Evolutionary conservation across 2,888 invertebrate genomes (phyloP).

Genomic region (Xanthorhoe designata): DNA sequence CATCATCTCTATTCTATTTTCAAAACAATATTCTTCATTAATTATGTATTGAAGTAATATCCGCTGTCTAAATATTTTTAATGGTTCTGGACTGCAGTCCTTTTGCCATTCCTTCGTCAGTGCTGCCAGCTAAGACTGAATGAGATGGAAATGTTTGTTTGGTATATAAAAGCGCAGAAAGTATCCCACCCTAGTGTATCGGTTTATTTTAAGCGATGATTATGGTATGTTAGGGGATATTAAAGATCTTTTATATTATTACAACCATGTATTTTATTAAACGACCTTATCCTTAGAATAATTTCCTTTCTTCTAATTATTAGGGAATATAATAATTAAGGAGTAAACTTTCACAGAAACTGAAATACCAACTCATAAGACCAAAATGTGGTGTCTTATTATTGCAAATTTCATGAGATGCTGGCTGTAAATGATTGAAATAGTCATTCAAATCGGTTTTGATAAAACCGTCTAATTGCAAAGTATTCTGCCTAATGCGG

Average conservation of each 20-base stretch:
- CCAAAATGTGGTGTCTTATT: too few species aligned
- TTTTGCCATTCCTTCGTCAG: conserved; percentile 48
- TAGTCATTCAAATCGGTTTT: too few species aligned
- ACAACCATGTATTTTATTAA: conserved; percentile 9
- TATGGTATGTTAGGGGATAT: conserved; percentile 63
- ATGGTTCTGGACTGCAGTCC: background rate
- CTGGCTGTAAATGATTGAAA: too few species aligned
- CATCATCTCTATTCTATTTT: background rate
- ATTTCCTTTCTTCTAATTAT: too few species aligned
- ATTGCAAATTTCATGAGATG: too few species aligned
- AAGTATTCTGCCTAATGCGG: too few species aligned
- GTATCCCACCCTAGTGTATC: conserved; percentile 74
- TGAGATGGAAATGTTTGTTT: conserved; percentile 41
- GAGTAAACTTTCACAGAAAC: too few species aligned
- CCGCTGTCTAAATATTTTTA: background rate
- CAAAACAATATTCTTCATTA: background rate
- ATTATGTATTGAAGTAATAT: background rate
- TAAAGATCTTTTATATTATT: conserved; percentile 66
- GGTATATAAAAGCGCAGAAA: conserved; percentile 58
- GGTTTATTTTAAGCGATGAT: conserved; percentile 57
- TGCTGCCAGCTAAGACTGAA: conserved; percentile 76
- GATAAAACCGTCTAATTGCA: too few species aligned
- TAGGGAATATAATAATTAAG: too few species aligned
- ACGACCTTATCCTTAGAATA: background rate
- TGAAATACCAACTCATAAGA: too few species aligned